Evolutionary conservation across 2,888 invertebrate species (phyloP), one percentile per base, ranked within the genome.

Genomic region (Mimas tiliae): DNA sequence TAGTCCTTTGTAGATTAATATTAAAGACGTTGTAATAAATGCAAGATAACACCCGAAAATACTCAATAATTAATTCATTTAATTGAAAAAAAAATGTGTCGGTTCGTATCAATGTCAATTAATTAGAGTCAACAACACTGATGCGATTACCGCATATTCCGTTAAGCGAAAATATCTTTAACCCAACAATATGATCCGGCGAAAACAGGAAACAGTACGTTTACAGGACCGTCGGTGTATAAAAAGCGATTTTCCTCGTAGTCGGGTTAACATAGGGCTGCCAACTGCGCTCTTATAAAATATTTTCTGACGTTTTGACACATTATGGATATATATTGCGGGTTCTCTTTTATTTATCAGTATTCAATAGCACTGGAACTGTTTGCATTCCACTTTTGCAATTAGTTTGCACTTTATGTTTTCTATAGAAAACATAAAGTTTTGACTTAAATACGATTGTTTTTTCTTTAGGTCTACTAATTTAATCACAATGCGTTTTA

Each of bases 201-300:
- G 74, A 77, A 81, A 81, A 77, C 77, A 76, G 76, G 76, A 76
- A 74, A 75, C 74, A 70, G 71, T 66, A 70, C 75, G 76, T 78
- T 80, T 76, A 75, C 77, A 79, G 75, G 74, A 76, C 75, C 74
- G 76, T 75, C 71, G 77, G 75, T 72, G 73, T 77, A 77, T 74
- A 79, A 79, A 82, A 83, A 79, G 76, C 77, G 76, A 79, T 82
- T 82, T 77, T 79, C 74, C 74, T 75, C 77, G 75, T 79, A 79
- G 81, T 74, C 74, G 74, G 77, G 69, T 75, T 76, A 72, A 69
- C 70, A 75, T 76, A 78, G 77, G 78, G 73, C 74, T 75, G 77
- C n/a, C 69, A 66, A 65, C 62, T 19, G 47, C 53, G 8, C 47
- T 55, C 65, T 9, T 27, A 53, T 42, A 64, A 33, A 64, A 65